Base-by-base conservation (phyloP, 2,888 invertebrate species). In the Epirrhoe alternata region DNA sequence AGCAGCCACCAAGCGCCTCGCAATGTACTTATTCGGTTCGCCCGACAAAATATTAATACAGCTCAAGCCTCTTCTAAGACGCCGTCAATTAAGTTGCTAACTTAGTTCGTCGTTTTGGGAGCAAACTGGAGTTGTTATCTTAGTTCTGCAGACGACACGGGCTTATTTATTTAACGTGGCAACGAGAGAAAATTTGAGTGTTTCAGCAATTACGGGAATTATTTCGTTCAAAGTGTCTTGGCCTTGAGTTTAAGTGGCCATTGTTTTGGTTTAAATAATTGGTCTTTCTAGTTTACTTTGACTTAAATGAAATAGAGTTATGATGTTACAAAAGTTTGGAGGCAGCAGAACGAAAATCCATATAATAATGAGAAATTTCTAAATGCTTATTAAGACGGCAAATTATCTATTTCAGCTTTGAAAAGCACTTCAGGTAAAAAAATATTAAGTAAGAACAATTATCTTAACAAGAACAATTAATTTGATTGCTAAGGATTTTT, bases 61-160 rank as follows among this genome's bases (percentile, higher is more conserved):
- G 64, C 68, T 54, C 66, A 72, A 74, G 72, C 68, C 68, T 66
- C 68, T 65, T 63, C 66, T 66, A 64, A 69, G 69, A 69, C 65
- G 66, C 64, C 82, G 80, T 82, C 85, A 84, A 85, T 86, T 85
- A 85, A 83, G 78, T 74, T 71, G 73, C 72, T 81, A 83, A 86
- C 84, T 85, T 79, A 82, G 81, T 84, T 84, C 80, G 80, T 75
- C 82, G 78, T 80, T 84, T 78, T 72, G 77, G 77, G 76, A 70
- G 74, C 75, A 75, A 77, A 73, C 75, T 70, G 65, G 66, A 69
- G 74, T 77, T 85, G 86, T 86, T 88, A 88, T 88, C 88, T 85
- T 83, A 86, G 84, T 86, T 85, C 86, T 87, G 87, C 88, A 89
- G 88, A 81, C 82, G 81, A 74, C 73, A 69, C 69, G 70, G 72